Conservation (phyloP, 2,888 invertebrate genomes). For the Trissolcus brochymenae region DNA sequence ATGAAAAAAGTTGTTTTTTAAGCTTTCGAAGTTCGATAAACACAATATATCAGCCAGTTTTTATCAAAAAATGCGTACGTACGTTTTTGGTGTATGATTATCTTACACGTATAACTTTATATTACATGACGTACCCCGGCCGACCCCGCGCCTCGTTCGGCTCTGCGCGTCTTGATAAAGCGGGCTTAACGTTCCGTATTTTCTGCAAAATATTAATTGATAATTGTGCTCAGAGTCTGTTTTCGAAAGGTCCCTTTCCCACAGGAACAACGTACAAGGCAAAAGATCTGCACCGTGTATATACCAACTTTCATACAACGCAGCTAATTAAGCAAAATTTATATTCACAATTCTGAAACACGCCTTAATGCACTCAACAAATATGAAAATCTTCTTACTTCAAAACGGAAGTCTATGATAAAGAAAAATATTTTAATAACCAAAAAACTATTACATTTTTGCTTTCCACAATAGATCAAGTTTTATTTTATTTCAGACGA, state of each 20-base stretch:
- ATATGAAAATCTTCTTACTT: background rate
- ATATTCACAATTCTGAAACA: too few species aligned
- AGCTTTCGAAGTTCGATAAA: too few species aligned
- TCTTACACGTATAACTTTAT: constrained; percentile 52
- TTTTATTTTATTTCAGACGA: too few species aligned
- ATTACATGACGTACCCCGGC: constrained; percentile 42
- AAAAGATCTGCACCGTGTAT: too few species aligned
- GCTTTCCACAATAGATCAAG: too few species aligned
- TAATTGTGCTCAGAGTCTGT: constrained; percentile 75
- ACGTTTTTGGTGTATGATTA: constrained; percentile 48
- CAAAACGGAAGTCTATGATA: background rate
- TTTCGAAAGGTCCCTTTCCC: constrained; percentile 60
- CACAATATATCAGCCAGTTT: background rate
- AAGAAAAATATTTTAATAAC: too few species aligned
- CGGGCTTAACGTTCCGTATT: constrained; percentile 70
- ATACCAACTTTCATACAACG: background rate
- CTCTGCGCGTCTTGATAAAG: constrained; percentile 37
- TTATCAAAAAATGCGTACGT: constrained; percentile 38
- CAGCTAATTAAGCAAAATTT: too few species aligned
- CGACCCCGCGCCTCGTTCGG: constrained; percentile 6
- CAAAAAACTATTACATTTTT: too few species aligned
- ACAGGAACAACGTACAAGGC: constrained; percentile 40
- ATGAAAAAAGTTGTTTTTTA: too few species aligned
- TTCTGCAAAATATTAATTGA: constrained; percentile 75
- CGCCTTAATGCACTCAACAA: background rate